Evolutionary conservation across 2,113 vertebrate species (phyloP).

Genomic region (Pimephales promelas): DNA sequence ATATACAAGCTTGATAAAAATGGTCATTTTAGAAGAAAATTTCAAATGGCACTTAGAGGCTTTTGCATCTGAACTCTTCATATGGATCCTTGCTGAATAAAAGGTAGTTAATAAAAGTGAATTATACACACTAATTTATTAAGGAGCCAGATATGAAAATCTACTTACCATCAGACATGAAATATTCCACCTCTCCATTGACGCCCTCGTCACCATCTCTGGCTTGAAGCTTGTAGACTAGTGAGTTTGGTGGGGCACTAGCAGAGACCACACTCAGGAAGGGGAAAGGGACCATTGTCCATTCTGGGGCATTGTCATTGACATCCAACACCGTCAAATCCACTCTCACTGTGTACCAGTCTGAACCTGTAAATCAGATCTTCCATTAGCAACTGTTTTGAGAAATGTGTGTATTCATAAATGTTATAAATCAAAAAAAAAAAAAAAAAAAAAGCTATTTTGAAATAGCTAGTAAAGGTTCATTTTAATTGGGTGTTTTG

Average conservation of each 20-base stretch:
- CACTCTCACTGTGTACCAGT: slow-evolving; percentile 82
- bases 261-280: slow-evolving; percentile 82
- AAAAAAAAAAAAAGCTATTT: not conserved
- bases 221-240: slow-evolving; percentile 84
- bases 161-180: slow-evolving; percentile 83
- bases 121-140: too few relatives aligned
- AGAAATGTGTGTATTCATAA: not conserved
- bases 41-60: too few relatives aligned
- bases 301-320: slow-evolving; percentile 85
- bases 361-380: slow-evolving; percentile 71
- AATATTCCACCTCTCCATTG: slow-evolving; percentile 85
- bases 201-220: slow-evolving; percentile 83
- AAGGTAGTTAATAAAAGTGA: too few relatives aligned
- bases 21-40: too few relatives aligned
- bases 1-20: too few relatives aligned
- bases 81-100: too few relatives aligned
- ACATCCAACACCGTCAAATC: slow-evolving; percentile 82
- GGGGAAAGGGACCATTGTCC: slow-evolving; percentile 84
- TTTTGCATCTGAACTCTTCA: too few relatives aligned
- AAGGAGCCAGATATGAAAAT: not conserved
- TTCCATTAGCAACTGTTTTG: not conserved
- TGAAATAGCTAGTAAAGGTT: not conserved
- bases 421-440: not conserved
- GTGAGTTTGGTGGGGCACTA: slow-evolving; percentile 68
- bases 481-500: not conserved